Evolutionary conservation across 2,797 vertebrate species (phyloP).

Genomic region (Bradypodion pumilum): DNA sequence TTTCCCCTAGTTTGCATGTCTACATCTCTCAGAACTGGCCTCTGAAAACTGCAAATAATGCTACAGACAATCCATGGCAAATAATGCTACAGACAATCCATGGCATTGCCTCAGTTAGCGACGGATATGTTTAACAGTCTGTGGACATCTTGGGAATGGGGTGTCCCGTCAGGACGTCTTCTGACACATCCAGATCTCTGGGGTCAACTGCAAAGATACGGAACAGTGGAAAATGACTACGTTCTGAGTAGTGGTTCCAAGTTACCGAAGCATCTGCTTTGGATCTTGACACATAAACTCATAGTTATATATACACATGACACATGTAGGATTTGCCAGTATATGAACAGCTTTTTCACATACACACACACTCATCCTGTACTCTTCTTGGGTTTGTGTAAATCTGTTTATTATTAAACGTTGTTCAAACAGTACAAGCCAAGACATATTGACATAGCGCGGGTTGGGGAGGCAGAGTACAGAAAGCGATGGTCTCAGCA

Average conservation of each 20-base stretch:
- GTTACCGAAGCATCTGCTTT: not conserved
- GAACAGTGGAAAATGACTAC: not conserved
- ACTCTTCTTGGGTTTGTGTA: conserved; percentile 40
- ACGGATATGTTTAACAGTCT: not conserved
- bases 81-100: not conserved
- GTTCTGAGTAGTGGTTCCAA: not conserved
- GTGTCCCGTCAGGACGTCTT: too few relatives aligned
- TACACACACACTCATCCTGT: conserved; percentile 43
- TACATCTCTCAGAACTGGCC: not conserved
- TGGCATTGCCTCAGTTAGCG: not conserved
- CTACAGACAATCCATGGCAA: not conserved
- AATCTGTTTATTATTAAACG: conserved; percentile 70
- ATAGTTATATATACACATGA: not conserved
- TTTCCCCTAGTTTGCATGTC: not conserved
- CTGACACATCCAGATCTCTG: not conserved
- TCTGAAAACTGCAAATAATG: not conserved
- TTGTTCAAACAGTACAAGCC: conserved; percentile 58
- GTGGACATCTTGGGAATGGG: not conserved
- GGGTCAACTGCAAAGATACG: not conserved
- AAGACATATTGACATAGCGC: conserved; percentile 57
- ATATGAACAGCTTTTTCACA: too few relatives aligned
- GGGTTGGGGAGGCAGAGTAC: conserved; percentile 22
- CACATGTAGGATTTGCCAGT: too few relatives aligned
- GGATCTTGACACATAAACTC: not conserved
- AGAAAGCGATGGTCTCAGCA: conserved; percentile 41